phyloP scores from a whole-genome alignment of 1,140 invertebrate genomes.

The Eubasilissa regina region DNA sequence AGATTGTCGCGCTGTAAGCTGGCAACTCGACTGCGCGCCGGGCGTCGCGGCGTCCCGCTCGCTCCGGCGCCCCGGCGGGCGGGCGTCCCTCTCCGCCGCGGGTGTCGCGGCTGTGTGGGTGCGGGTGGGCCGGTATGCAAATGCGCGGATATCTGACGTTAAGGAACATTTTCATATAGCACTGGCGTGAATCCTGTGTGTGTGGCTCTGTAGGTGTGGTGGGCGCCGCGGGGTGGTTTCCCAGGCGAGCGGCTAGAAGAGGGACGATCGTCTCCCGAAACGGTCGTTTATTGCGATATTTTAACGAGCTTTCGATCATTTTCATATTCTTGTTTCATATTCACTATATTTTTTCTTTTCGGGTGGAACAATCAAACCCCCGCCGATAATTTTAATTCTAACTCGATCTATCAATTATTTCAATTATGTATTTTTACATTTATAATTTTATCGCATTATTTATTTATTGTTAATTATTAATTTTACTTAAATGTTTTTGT shows the following conservation, averaged over 20 bases:
- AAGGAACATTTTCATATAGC: conserved; percentile 53
- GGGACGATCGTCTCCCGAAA: conserved; percentile 59
- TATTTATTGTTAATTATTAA: conserved; percentile 3
- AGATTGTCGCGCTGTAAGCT: conserved; percentile 54
- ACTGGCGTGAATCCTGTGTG: conserved; percentile 38
- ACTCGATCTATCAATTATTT: conserved; percentile 9
- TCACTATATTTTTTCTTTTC: conserved; percentile 6
- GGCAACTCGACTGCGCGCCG: conserved; percentile 23
- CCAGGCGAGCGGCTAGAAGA: conserved; percentile 54
- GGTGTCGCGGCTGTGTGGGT: conserved; percentile 17
- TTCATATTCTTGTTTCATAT: conserved; percentile 27
- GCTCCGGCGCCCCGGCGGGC: conserved; percentile 10
- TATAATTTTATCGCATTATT: conserved; percentile 6
- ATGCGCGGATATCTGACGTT: conserved; percentile 59
- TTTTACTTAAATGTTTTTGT: not conserved
- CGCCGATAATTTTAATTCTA: not conserved
- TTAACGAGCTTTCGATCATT: conserved; percentile 50
- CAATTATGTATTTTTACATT: not conserved
- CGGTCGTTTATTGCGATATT: conserved; percentile 58
- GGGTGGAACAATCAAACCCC: not conserved
- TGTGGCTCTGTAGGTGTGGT: conserved; percentile 28
- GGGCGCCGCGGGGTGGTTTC: conserved; percentile 29
- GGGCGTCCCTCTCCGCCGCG: conserved; percentile 17
- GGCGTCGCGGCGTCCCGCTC: conserved; percentile 51
- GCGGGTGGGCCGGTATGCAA: conserved; percentile 58